Evolutionary conservation across 2,113 vertebrate genomes (phyloP), one percentile per base, ranked within the genome.

Genomic region (Corynorhinus townsendii): DNA sequence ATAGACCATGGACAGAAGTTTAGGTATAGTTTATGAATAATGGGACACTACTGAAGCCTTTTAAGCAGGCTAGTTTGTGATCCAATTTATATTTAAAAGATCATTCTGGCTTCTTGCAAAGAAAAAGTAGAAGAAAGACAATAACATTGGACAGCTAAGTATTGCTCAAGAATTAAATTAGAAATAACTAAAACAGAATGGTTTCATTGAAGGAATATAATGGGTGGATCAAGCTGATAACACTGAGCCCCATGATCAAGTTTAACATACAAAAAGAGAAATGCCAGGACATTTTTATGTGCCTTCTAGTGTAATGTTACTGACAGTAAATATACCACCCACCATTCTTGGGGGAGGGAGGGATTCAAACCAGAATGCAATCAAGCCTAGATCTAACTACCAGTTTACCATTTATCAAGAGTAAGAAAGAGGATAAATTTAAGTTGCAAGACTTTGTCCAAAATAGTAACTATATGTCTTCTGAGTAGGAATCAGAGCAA

Each of bases 381-480:
- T 73, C 30, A 84, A 88, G 35, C 5, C 81, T 19, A 87, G 35
- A 43, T 87, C 40, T 85, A 82, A 16, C 26, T 62, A 68, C 6
- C 59, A n/a, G 38, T 91, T 85, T 52, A 92, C 3, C 64, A 92
- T 62, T 86, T 66, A 92, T 47, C 54, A 91, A 75, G 72, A 91
- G 43, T 77, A 81, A 91, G 35, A 88, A 75, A 93, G 1, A 88
- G 4, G n/a, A 3, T 62, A 75, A 77, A 26, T 47, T 54, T 20
- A 64, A 80, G 8, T 52, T 94, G 68, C 43, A 86, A 92, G 92
- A 86, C 45, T 69, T 59, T 24, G 71, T 69, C 45, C 40, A 89
- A 96, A 95, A 96, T 26, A 91, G 68, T 49, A 64, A 64, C 12
- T 84, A 62, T 33, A 59, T 45, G 38, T 86, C n/a, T 62, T 69